Percentiles rank a stretch among this genome's conserved stretches.
Conservation (phyloP, 2,797 vertebrate species). For the Gymnothorax reevesii region DNA sequence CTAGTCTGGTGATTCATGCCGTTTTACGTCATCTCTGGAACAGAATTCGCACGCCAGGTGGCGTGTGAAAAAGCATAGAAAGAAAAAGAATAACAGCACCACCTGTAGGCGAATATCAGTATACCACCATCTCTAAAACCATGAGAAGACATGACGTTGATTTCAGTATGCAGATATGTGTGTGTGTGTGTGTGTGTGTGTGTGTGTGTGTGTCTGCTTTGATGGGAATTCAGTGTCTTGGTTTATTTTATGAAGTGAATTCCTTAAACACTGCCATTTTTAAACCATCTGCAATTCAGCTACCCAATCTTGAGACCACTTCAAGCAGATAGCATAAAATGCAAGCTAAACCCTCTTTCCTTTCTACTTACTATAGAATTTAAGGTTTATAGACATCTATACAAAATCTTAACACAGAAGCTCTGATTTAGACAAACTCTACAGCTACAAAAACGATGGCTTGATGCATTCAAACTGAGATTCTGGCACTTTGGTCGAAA, state of each 20-base stretch:
- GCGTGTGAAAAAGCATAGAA: not conserved
- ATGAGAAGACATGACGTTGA: not conserved
- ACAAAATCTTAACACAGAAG: not conserved
- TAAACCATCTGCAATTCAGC: not conserved
- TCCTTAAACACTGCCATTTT: not conserved
- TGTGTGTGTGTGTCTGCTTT: too few relatives aligned
- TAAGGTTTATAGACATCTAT: not conserved
- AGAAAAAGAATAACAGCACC: not conserved
- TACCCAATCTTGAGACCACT: not conserved
- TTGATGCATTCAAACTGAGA: too few relatives aligned
- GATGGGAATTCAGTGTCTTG: too few relatives aligned
- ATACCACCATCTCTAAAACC: constrained; percentile 9
- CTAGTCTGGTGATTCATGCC: not conserved
- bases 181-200: not conserved
- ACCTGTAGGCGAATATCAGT: constrained; percentile 24
- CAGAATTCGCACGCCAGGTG: constrained; percentile 8
- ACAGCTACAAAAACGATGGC: too few relatives aligned
- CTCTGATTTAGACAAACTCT: too few relatives aligned
- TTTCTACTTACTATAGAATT: not conserved
- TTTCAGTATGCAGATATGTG: not conserved
- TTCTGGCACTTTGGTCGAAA: too few relatives aligned
- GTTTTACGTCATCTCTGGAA: not conserved
- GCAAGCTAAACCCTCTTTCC: too few relatives aligned
- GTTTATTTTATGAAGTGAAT: too few relatives aligned
- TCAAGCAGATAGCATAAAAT: not conserved